These are phyloP conservation scores for Xiphophorus hellerii DNA, from an alignment of 2,113 vertebrate species.

Conservation along the genomic window DNA sequence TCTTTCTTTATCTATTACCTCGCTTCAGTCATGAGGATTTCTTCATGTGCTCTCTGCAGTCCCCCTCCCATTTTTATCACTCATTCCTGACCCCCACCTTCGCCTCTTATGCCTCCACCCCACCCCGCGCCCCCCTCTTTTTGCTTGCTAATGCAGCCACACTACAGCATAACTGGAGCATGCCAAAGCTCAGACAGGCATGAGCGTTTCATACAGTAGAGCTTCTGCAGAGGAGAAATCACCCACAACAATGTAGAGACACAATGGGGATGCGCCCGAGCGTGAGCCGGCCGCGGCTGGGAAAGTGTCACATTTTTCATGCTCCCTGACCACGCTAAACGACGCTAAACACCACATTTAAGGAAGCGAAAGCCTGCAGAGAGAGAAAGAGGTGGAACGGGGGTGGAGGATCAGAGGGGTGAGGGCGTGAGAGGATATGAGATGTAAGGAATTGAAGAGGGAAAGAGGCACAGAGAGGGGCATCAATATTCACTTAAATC, in stretches of 20 bases:
- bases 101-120: background rate
- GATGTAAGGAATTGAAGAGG: slow-evolving; percentile 9
- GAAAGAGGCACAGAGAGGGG: slow-evolving; percentile 6
- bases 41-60: slow-evolving; percentile 61
- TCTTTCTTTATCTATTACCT: slow-evolving; percentile 41
- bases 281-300: slow-evolving; percentile 75
- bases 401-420: background rate
- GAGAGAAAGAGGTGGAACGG: slow-evolving; percentile 26
- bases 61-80: slow-evolving; percentile 59
- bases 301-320: slow-evolving; percentile 84
- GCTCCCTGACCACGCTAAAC: slow-evolving; percentile 82
- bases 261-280: slow-evolving; percentile 79
- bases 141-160: slow-evolving; percentile 74
- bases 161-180: slow-evolving; percentile 85
- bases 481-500: slow-evolving; percentile 25
- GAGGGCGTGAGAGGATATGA: slow-evolving; percentile 12
- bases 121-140: slow-evolving; percentile 11
- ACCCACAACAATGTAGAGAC: slow-evolving; percentile 80
- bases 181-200: slow-evolving; percentile 85
- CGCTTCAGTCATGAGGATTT: slow-evolving; percentile 50
- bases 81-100: slow-evolving; percentile 46
- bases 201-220: slow-evolving; percentile 82
- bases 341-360: slow-evolving; percentile 81
- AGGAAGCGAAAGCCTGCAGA: slow-evolving; percentile 65
- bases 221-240: slow-evolving; percentile 76